Evolutionary conservation across 2,113 vertebrate species (phyloP), one percentile per base, ranked within the genome.

Genomic region (Chloroceryle aenea): DNA sequence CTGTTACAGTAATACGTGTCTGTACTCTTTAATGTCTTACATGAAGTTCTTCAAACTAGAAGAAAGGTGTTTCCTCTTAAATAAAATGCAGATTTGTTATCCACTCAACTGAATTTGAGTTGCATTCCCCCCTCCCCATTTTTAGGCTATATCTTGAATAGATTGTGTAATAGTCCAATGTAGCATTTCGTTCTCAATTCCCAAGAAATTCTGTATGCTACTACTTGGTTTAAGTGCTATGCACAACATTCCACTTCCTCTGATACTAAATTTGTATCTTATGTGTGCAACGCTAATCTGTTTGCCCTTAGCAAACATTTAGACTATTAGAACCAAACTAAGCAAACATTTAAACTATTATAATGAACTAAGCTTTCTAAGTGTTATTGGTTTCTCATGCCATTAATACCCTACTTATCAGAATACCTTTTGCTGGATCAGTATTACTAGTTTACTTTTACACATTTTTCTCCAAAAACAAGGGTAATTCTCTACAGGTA

Each of bases 281-380:
- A 0, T 32, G 32, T 81, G 9, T 72, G 36, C 7, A 81, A 11
- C n/a, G 50, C 18, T 71, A 71, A 77, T 86, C 40, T 90, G 32
- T 95, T 75, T 92, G 48, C 43, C 43, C 38, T 87, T 61, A 91
- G 47, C 52, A 91, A 89, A 87, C 87, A 91, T 19, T 59, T 63
- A 34, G 12, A 19, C 67, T 62, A 23, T 71, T 90, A 62, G 63
- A 76, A 55, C 42, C 3, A 15, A 61, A 76, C 25, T 30, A 68
- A 72, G 82, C 53, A 84, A 90, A 92, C 64, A 66, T 74, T 93
- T 73, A 22, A 79, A 80, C 50, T 80, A 4, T 53, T 84, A 13
- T 7, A 78, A 30, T 38, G 45, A 29, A 80, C 69, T 84, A 12
- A 47, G 7, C 30, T 90, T 85, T 84, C 22, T 27, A 64, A 61